These are phyloP conservation scores for Myzus persicae DNA, from an alignment of 1,140 invertebrate species.

Conservation along the genomic window DNA sequence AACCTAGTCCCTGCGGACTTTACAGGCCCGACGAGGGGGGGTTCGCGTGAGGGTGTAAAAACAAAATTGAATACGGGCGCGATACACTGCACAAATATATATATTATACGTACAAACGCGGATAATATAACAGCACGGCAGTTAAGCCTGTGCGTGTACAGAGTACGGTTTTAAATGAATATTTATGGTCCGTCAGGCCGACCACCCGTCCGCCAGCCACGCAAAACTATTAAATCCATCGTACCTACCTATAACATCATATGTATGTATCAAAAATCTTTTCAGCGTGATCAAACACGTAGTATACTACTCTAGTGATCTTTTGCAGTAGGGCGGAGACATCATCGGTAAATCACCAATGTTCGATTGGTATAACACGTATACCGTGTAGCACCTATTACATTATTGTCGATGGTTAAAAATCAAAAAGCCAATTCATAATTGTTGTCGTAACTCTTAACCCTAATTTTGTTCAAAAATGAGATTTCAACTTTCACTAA, in stretches of 20 bases:
- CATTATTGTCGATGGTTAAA: background rate
- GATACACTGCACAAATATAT: background rate
- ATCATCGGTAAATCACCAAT: background rate
- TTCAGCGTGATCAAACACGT: background rate
- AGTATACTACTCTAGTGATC: background rate
- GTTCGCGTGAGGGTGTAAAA: constrained; percentile 11
- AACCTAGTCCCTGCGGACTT: background rate
- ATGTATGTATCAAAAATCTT: background rate
- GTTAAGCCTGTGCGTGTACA: background rate
- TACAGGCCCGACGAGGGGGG: background rate
- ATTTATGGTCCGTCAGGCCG: background rate
- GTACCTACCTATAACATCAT: background rate
- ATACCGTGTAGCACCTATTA: no score
- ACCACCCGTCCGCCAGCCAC: background rate
- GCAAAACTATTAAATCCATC: background rate
- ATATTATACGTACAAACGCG: background rate
- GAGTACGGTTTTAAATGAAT: constrained; percentile 1
- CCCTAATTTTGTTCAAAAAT: background rate
- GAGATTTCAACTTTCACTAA: background rate
- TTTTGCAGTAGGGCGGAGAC: background rate
- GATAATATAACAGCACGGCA: background rate
- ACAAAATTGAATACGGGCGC: constrained; percentile 23
- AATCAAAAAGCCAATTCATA: no score
- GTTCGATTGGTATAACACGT: background rate
- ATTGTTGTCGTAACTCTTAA: background rate